phyloP scores from a whole-genome alignment of 2,888 invertebrate species.

The Junonia oenone region DNA sequence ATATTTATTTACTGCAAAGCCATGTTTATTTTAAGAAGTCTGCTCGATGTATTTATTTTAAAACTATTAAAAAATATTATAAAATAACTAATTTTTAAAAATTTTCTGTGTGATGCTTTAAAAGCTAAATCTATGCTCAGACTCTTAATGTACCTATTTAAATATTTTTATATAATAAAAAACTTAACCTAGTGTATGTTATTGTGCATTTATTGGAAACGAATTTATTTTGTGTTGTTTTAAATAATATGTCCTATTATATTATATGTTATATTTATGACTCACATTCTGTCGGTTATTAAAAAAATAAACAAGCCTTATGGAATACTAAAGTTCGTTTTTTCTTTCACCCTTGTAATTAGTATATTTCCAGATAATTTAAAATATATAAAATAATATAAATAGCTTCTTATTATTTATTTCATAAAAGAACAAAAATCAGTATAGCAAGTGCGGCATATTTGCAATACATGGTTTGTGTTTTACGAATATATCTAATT shows the following conservation, averaged over 20 bases:
- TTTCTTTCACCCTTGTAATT: slow-evolving; percentile 3
- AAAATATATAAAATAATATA: too few species aligned
- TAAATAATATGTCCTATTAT: slow-evolving; percentile 38
- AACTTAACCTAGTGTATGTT: slow-evolving; percentile 39
- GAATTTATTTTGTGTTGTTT: slow-evolving; percentile 71
- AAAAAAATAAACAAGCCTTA: slow-evolving; percentile 32
- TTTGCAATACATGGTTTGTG: too few species aligned
- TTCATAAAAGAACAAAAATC: too few species aligned
- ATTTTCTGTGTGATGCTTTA: slow-evolving; percentile 42
- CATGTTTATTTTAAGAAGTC: neutral
- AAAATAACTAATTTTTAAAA: slow-evolving; percentile 10
- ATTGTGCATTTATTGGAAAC: slow-evolving; percentile 70
- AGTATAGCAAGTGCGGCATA: too few species aligned
- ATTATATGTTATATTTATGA: slow-evolving; percentile 43
- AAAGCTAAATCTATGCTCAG: slow-evolving; percentile 48
- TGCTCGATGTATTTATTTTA: neutral
- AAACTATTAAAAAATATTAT: neutral
- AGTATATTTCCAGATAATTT: too few species aligned
- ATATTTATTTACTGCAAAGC: neutral
- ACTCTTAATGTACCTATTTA: slow-evolving; percentile 41
- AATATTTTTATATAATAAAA: slow-evolving; percentile 53
- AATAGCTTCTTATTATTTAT: too few species aligned
- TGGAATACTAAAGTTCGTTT: slow-evolving; percentile 12
- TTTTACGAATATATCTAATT: too few species aligned
- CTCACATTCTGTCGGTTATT: slow-evolving; percentile 42